Conservation (phyloP, 2,888 invertebrate species). For the Nomada goodeniana region DNA sequence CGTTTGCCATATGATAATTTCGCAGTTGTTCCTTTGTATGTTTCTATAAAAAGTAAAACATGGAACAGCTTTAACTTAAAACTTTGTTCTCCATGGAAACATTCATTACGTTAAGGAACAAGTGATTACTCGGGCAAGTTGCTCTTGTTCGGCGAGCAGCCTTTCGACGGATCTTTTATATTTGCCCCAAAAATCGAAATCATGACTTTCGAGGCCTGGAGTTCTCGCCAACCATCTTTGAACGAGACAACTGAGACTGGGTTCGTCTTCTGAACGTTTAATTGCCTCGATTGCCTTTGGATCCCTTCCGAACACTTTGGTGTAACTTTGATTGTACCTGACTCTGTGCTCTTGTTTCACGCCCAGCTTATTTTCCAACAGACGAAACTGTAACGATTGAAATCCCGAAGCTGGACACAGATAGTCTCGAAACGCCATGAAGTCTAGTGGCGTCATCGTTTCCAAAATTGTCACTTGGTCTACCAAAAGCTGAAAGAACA, state of each 20-base stretch:
- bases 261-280: slow-evolving; percentile 91
- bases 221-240: slow-evolving; percentile 97
- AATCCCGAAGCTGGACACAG: slow-evolving; percentile 98
- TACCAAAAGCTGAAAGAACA: slow-evolving; percentile 90
- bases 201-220: slow-evolving; percentile 92
- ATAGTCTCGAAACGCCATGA: slow-evolving; percentile 98
- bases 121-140: slow-evolving; percentile 86
- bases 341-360: slow-evolving; percentile 93
- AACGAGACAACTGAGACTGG: slow-evolving; percentile 93
- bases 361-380: slow-evolving; percentile 97
- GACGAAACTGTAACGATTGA: slow-evolving; percentile 97
- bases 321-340: slow-evolving; percentile 97
- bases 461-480: slow-evolving; percentile 99
- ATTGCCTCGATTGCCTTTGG: slow-evolving; percentile 87
- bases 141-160: slow-evolving; percentile 89
- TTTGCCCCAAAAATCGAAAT: slow-evolving; percentile 97
- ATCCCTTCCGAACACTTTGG: slow-evolving; percentile 93
- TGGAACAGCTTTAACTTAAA: neutral
- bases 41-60: slow-evolving; percentile 82
- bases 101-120: neutral
- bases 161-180: slow-evolving; percentile 91
- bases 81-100: neutral
- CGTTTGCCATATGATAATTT: slow-evolving; percentile 89
- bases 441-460: slow-evolving; percentile 99
- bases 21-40: slow-evolving; percentile 88